phyloP scores from a whole-genome alignment of 1,140 invertebrate species.

The Drosophila burlai region DNA sequence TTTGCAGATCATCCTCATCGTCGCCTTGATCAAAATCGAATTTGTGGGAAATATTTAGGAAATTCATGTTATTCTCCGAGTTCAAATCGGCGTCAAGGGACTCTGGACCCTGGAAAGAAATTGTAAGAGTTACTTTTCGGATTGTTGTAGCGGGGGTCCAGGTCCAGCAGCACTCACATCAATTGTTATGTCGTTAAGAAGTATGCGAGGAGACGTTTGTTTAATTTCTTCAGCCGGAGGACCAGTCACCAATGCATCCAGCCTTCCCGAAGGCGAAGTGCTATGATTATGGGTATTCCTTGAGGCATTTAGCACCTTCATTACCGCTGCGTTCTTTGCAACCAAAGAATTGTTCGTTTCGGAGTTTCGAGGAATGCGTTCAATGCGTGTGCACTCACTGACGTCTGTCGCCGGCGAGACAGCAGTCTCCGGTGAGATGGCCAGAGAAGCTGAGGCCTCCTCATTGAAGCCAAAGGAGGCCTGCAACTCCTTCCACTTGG shows the following conservation, averaged over 20 bases:
- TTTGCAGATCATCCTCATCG: conserved; percentile 57
- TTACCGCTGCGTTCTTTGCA: conserved; percentile 57
- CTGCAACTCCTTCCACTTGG: conserved; percentile 77
- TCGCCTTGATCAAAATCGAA: conserved; percentile 29
- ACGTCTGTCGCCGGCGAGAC: conserved; percentile 5
- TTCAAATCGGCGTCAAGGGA: neutral
- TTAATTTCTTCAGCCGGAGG: conserved; percentile 13
- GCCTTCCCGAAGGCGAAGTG: conserved; percentile 77
- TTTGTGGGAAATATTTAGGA: conserved; percentile 14
- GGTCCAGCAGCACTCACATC: conserved; percentile 28
- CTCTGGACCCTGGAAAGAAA: conserved; percentile 37
- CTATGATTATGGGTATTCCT: conserved; percentile 74
- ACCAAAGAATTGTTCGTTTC: conserved; percentile 49
- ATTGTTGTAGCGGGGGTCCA: neutral
- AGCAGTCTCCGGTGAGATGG: conserved; percentile 30
- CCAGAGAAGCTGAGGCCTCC: neutral
- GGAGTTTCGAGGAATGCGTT: conserved; percentile 35
- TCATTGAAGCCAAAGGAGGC: conserved; percentile 63
- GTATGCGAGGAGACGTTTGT: conserved; percentile 49
- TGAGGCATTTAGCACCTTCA: conserved; percentile 72
- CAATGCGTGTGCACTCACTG: conserved; percentile 69
- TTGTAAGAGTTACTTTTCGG: neutral
- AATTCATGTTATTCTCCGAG: conserved; percentile 41
- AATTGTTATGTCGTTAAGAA: conserved; percentile 58
- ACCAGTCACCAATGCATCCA: conserved; percentile 67